Percentiles rank a stretch among this genome's conserved stretches.
These are phyloP conservation scores for Drosophila eugracilis DNA, from an alignment of 1,140 invertebrate genomes.

Conservation along the genomic window DNA sequence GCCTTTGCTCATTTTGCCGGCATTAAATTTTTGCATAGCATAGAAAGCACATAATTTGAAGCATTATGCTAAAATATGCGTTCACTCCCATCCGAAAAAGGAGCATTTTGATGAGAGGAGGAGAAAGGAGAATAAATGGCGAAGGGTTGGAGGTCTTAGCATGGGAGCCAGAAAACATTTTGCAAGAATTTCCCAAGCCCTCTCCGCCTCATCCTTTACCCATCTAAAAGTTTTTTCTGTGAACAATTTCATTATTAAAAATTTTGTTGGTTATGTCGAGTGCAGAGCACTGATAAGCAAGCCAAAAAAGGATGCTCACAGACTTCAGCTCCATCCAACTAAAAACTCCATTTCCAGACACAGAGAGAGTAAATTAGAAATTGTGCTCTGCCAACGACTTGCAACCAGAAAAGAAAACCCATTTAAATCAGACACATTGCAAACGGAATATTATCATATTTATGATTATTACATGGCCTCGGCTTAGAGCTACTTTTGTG, in stretches of 20 bases:
- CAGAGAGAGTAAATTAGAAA: slow-evolving; percentile 33
- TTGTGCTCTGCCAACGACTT: slow-evolving; percentile 21
- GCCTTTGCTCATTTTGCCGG: slow-evolving; percentile 75
- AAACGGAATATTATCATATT: slow-evolving; percentile 57
- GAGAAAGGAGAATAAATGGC: no score
- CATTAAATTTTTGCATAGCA: slow-evolving; percentile 79
- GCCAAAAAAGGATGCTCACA: slow-evolving; percentile 25
- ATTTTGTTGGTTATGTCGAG: slow-evolving; percentile 69
- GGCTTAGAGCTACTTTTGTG: slow-evolving; percentile 27
- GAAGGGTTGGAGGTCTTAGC: slow-evolving; percentile 4
- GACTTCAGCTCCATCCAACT: not conserved
- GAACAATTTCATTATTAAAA: slow-evolving; percentile 72
- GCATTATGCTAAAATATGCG: slow-evolving; percentile 81
- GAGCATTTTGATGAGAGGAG: slow-evolving; percentile 25
- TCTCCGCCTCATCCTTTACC: slow-evolving; percentile 43
- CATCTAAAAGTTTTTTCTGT: slow-evolving; percentile 43
- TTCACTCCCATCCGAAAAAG: slow-evolving; percentile 41
- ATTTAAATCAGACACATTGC: slow-evolving; percentile 73
- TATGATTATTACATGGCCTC: slow-evolving; percentile 42
- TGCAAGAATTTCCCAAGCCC: slow-evolving; percentile 70
- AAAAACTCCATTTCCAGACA: slow-evolving; percentile 7
- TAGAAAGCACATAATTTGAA: slow-evolving; percentile 75
- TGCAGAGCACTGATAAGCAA: slow-evolving; percentile 74
- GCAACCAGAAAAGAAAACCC: slow-evolving; percentile 18
- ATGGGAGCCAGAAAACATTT: slow-evolving; percentile 46